Evolutionary conservation across 2,888 invertebrate species (phyloP).

Genomic region (Tinea trinotella): DNA sequence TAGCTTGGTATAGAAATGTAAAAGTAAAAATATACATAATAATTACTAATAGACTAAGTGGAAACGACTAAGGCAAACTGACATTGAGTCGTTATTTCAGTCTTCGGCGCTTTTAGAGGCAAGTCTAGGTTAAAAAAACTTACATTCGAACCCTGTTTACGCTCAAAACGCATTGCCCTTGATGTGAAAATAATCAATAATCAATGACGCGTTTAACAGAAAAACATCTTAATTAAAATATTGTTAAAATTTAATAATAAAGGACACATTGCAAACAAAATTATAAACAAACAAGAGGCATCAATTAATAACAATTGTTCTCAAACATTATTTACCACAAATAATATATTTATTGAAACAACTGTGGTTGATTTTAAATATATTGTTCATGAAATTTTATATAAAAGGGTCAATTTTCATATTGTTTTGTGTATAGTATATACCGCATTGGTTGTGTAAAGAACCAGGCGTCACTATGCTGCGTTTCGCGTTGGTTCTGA

Average conservation of each 20-base stretch:
- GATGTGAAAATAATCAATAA: not conserved
- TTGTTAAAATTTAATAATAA: constrained; percentile 9
- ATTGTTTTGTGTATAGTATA: constrained; percentile 52
- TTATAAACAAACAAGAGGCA: not conserved
- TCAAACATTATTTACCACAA: not conserved
- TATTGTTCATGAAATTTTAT: constrained; percentile 28
- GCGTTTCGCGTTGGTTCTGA: constrained; percentile 46
- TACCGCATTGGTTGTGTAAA: constrained; percentile 49
- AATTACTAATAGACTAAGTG: no score
- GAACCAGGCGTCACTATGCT: constrained; percentile 51
- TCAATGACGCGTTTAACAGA: constrained; percentile 1
- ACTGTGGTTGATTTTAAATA: not conserved
- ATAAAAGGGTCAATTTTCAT: constrained; percentile 42
- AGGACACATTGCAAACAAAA: not conserved
- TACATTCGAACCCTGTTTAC: no score
- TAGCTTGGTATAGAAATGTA: no score
- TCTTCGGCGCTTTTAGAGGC: no score
- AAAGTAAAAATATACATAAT: no score
- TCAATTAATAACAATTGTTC: not conserved
- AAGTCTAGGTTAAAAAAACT: no score
- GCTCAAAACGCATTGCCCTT: not conserved
- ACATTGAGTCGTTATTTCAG: no score
- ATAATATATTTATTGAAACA: not conserved
- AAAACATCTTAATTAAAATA: constrained; percentile 11
- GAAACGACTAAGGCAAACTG: no score